These are phyloP conservation scores for Agapornis roseicollis DNA, from an alignment of 2,113 vertebrate species.

Conservation along the genomic window DNA sequence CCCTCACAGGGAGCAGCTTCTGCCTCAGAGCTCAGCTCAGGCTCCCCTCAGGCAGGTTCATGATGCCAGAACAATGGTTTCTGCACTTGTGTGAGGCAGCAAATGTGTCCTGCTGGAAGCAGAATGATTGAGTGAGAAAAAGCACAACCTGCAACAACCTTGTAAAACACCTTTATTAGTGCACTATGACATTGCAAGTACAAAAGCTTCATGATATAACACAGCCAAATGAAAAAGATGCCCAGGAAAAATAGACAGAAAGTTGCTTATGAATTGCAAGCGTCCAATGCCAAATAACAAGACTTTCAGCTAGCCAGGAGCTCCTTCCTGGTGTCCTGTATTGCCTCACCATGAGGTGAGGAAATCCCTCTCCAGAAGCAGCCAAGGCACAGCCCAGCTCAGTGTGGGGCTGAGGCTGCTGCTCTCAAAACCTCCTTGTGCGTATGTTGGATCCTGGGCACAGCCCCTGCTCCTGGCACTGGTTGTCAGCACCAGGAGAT, in stretches of 20 bases:
- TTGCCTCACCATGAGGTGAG: neutral
- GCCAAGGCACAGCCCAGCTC: neutral
- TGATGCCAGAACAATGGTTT: neutral
- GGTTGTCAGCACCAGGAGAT: accelerated
- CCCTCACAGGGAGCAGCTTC: neutral
- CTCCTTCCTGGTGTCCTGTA: neutral
- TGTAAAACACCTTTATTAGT: slow-evolving; percentile 47
- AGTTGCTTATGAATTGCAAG: neutral
- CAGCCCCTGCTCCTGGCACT: neutral
- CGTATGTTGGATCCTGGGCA: neutral
- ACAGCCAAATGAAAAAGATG: neutral
- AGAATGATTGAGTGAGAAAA: neutral
- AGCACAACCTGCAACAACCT: neutral
- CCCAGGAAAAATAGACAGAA: neutral
- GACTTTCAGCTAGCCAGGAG: neutral
- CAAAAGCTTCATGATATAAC: slow-evolving; percentile 37
- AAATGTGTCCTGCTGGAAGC: neutral
- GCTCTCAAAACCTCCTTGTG: neutral
- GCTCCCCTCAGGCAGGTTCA: neutral
- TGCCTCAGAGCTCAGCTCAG: neutral
- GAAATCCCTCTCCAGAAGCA: neutral
- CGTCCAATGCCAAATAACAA: neutral
- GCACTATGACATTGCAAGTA: neutral
- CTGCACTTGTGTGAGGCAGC: neutral
- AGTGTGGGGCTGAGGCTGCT: accelerated